phyloP scores from a whole-genome alignment of 1,140 invertebrate genomes.

The Drosophila trapezifrons region DNA sequence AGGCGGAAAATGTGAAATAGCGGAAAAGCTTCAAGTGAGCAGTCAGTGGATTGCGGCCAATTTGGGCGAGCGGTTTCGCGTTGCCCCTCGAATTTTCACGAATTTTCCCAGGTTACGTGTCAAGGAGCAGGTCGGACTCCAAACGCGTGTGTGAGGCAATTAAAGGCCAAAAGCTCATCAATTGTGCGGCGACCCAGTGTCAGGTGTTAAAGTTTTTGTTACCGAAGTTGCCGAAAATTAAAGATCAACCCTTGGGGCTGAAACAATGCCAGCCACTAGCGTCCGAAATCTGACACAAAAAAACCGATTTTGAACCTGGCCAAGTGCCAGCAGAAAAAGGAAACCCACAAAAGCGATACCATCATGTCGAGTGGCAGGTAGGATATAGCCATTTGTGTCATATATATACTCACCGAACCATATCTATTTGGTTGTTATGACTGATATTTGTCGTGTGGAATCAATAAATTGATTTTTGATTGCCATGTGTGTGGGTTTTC shows the following conservation, averaged over 20 bases:
- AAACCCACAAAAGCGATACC: conserved; percentile 24
- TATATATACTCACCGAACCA: conserved; percentile 10
- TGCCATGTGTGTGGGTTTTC: conserved; percentile 49
- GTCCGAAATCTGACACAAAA: conserved; percentile 37
- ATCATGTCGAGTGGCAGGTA: conserved; percentile 74
- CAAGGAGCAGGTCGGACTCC: conserved; percentile 28
- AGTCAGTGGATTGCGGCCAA: conserved; percentile 74
- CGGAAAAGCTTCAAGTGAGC: conserved; percentile 70
- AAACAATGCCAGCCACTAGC: conserved; percentile 15
- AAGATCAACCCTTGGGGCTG: conserved; percentile 7
- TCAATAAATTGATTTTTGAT: conserved; percentile 83
- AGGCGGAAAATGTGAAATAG: conserved; percentile 35
- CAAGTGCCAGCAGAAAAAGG: conserved; percentile 46
- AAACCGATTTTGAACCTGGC: conserved; percentile 46
- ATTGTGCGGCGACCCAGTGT: conserved; percentile 12
- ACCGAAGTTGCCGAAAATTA: conserved; percentile 9
- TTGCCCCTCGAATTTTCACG: conserved; percentile 1
- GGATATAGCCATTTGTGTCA: conserved; percentile 21
- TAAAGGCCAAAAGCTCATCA: conserved; percentile 28
- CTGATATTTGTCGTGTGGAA: conserved; percentile 67
- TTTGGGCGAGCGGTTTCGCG: conserved; percentile 47
- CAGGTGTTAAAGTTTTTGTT: conserved; percentile 16
- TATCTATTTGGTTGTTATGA: conserved; percentile 48
- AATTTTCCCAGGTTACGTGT: conserved; percentile 37
- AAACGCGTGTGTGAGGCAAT: conserved; percentile 23